These are phyloP conservation scores for Anoplophora glabripennis DNA, from an alignment of 1,140 invertebrate genomes.

Conservation along the genomic window DNA sequence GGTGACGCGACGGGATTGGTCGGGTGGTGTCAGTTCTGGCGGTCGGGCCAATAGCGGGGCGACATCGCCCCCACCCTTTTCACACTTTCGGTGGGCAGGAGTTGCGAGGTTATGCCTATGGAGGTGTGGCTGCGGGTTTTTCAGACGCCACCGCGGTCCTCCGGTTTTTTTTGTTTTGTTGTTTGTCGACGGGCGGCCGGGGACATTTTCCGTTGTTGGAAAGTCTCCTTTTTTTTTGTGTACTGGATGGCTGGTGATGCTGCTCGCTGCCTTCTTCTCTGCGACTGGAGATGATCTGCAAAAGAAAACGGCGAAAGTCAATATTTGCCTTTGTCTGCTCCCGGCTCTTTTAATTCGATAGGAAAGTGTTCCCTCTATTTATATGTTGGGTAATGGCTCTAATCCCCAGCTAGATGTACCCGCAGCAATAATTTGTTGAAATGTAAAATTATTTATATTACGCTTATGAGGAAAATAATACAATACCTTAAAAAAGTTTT, in stretches of 20 bases:
- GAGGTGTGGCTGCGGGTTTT: conserved; percentile 45
- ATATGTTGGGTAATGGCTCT: too few species aligned
- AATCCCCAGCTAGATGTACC: too few species aligned
- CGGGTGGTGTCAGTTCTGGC: conserved; percentile 34
- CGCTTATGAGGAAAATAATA: too few species aligned
- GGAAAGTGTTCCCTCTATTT: too few species aligned
- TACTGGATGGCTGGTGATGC: neutral
- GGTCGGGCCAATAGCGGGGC: conserved; percentile 40
- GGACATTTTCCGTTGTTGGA: conserved; percentile 30
- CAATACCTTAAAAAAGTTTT: too few species aligned
- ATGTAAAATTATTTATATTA: too few species aligned
- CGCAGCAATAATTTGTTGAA: too few species aligned
- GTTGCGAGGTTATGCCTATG: conserved; percentile 45
- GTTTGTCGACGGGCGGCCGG: conserved; percentile 23
- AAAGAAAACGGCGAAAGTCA: too few species aligned
- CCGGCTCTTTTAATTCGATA: too few species aligned
- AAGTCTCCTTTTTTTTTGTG: too few species aligned
- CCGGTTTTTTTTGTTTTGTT: conserved; percentile 27
- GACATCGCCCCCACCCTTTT: conserved; percentile 46
- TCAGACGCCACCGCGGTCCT: conserved; percentile 28
- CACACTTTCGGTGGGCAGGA: conserved; percentile 46
- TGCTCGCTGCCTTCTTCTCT: neutral
- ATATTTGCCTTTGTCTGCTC: too few species aligned
- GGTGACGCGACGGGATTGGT: conserved; percentile 40
- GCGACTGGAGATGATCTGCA: neutral